A percentile compares a stretch with the other conserved stretches of the same genome.
phyloP scores from a whole-genome alignment of 2,888 invertebrate genomes.

The Lordiphosa fenestrarum region DNA sequence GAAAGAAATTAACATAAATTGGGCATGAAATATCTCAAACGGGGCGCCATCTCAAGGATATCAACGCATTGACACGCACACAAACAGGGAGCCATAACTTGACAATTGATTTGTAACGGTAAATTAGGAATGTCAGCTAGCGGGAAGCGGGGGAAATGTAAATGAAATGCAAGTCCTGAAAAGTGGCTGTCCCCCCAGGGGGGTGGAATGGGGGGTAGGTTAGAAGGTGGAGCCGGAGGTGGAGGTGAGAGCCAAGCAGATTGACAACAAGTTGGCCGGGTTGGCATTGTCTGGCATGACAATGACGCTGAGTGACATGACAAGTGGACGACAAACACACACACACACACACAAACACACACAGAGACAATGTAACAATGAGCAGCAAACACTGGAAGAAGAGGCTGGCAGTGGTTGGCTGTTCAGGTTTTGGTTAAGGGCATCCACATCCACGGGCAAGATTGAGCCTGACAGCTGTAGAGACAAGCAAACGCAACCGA shows the following conservation, averaged over 20 bases:
- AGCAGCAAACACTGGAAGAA: conserved; percentile 54
- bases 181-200: conserved; percentile 18
- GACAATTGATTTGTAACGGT: conserved; percentile 72
- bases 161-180: conserved; percentile 30
- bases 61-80: conserved; percentile 36
- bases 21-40: conserved; percentile 55
- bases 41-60: conserved; percentile 31
- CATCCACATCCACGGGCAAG: conserved; percentile 21
- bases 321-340: conserved; percentile 65
- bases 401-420: conserved; percentile 26
- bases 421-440: conserved; percentile 41
- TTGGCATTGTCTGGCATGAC: conserved; percentile 62
- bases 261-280: conserved; percentile 34
- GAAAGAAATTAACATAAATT: conserved; percentile 60
- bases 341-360: conserved; percentile 13
- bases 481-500: conserved; percentile 45
- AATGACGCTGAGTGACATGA: conserved; percentile 71
- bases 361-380: conserved; percentile 37
- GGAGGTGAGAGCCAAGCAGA: conserved; percentile 23
- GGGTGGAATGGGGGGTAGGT: conserved; percentile 18
- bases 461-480: conserved; percentile 67
- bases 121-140: conserved; percentile 62
- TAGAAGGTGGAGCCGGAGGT: conserved; percentile 3
- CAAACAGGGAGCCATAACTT: conserved; percentile 40
- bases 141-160: conserved; percentile 27